These are phyloP conservation scores for Neocrepidodera transversa DNA, from an alignment of 2,888 invertebrate species.

Conservation along the genomic window DNA sequence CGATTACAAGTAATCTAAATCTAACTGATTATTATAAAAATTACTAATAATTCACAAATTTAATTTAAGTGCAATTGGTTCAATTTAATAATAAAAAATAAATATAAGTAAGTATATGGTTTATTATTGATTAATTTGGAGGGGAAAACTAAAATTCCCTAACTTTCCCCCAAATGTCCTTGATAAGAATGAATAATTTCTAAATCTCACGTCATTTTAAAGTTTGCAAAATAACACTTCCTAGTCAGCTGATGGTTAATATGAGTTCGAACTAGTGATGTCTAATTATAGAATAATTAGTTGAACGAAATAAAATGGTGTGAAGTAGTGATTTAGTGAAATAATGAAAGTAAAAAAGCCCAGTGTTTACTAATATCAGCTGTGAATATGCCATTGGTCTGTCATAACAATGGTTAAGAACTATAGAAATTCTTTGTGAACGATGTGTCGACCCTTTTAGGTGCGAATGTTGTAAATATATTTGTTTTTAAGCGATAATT, in stretches of 20 bases:
- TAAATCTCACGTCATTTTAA: constrained; percentile 38
- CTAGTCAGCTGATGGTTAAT: constrained; percentile 56
- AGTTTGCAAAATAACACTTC: constrained; percentile 52
- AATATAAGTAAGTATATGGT: too few species aligned
- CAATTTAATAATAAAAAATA: too few species aligned
- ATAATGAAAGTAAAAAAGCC: constrained; percentile 39
- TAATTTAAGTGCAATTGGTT: too few species aligned
- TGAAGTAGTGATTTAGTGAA: constrained; percentile 26
- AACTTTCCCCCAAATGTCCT: too few species aligned
- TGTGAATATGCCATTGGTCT: constrained; percentile 57
- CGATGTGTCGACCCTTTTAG: constrained; percentile 45
- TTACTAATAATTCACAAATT: too few species aligned
- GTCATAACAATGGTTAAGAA: constrained; percentile 52
- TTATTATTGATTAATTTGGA: too few species aligned
- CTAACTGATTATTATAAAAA: too few species aligned
- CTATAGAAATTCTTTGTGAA: constrained; percentile 50
- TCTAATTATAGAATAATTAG: constrained; percentile 45
- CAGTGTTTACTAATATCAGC: constrained; percentile 54
- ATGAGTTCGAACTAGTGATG: constrained; percentile 53
- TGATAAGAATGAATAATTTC: constrained; percentile 47
- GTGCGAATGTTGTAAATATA: constrained; percentile 35
- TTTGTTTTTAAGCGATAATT: constrained; percentile 20
- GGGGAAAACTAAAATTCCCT: too few species aligned
- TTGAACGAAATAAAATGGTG: constrained; percentile 30
- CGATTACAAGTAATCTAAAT: too few species aligned